These are phyloP conservation scores for Drosophila merina DNA, from an alignment of 2,888 invertebrate genomes.

Conservation along the genomic window DNA sequence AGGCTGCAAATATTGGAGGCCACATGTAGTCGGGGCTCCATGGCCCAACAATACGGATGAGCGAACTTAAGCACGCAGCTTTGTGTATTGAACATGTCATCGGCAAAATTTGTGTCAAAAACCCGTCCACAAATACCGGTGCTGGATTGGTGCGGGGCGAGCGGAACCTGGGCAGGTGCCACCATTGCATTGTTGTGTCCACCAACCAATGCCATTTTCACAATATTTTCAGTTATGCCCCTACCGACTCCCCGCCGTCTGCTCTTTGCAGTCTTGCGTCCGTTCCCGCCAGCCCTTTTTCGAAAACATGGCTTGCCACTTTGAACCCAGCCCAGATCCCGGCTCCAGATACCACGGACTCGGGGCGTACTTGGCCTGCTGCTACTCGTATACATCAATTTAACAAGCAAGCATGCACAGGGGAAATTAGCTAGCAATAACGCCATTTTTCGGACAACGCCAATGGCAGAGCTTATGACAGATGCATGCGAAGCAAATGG, in stretches of 20 bases:
- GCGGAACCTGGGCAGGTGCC: constrained; percentile 14
- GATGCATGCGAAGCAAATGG: constrained; percentile 25
- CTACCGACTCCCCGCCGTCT: constrained; percentile 22
- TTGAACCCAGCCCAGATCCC: constrained; percentile 4
- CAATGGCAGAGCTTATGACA: constrained; percentile 55
- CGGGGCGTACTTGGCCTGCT: constrained; percentile 29
- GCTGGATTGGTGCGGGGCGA: background rate
- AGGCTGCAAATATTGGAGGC: constrained; percentile 57
- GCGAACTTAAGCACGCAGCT: constrained; percentile 72
- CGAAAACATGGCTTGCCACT: constrained; percentile 55
- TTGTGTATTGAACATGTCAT: constrained; percentile 80
- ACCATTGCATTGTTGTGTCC: constrained; percentile 31
- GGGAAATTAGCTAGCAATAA: constrained; percentile 75
- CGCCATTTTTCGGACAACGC: constrained; percentile 58
- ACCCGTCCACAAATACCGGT: constrained; percentile 57
- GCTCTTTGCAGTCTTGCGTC: background rate
- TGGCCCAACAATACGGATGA: constrained; percentile 55
- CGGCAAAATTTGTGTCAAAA: constrained; percentile 75
- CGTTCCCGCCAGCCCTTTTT: background rate
- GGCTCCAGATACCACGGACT: constrained; percentile 4
- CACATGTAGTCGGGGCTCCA: constrained; percentile 36
- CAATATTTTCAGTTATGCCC: constrained; percentile 67
- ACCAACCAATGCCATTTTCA: constrained; percentile 57
- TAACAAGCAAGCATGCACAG: constrained; percentile 77
- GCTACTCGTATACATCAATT: constrained; percentile 75